phyloP scores from a whole-genome alignment of 2,888 invertebrate genomes.

The Nezara viridula region DNA sequence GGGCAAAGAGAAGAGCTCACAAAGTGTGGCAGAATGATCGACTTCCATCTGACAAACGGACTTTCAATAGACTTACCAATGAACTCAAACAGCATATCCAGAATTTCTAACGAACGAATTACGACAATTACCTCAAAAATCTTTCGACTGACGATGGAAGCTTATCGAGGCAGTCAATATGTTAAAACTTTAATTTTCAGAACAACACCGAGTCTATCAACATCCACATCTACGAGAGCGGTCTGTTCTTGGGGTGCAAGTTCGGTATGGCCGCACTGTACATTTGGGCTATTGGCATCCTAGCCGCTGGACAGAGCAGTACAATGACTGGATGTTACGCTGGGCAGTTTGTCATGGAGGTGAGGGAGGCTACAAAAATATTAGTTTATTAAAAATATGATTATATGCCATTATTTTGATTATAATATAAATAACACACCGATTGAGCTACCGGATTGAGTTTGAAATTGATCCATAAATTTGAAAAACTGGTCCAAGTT shows the following conservation, averaged over 20 bases:
- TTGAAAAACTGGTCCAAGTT: neutral
- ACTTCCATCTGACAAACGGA: no score
- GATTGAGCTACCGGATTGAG: neutral
- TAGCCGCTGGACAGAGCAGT: slow-evolving; percentile 86
- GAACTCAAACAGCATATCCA: no score
- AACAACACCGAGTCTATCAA: slow-evolving; percentile 72
- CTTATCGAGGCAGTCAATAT: no score
- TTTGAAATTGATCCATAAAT: neutral
- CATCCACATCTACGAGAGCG: slow-evolving; percentile 80
- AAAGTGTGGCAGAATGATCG: no score
- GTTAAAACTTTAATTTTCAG: no score
- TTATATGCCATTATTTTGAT: neutral
- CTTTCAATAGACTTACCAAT: no score
- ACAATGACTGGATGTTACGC: slow-evolving; percentile 87
- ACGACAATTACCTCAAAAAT: no score
- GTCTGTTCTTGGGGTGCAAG: slow-evolving; percentile 81
- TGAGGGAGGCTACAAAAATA: slow-evolving; percentile 64
- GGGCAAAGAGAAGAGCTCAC: no score
- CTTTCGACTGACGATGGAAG: no score
- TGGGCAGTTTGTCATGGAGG: slow-evolving; percentile 90
- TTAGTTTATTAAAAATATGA: neutral
- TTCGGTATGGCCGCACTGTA: slow-evolving; percentile 84
- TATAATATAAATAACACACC: neutral
- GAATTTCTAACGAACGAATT: no score
- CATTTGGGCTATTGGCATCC: slow-evolving; percentile 86